phyloP scores from a whole-genome alignment of 1,140 invertebrate species.

The Bombus ignitus region DNA sequence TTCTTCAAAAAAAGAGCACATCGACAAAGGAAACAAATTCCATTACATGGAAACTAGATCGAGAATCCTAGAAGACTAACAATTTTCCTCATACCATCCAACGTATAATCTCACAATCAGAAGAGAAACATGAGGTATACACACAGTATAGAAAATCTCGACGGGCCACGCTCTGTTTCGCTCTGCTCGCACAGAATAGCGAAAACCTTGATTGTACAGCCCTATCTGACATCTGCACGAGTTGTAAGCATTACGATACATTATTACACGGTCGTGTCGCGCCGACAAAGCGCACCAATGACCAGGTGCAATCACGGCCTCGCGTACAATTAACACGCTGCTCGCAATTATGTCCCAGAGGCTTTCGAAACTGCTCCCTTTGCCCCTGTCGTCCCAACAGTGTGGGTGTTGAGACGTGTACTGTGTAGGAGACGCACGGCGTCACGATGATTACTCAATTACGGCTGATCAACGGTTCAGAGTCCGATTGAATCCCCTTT shows the following conservation, averaged over 20 bases:
- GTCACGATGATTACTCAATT: constrained; percentile 47
- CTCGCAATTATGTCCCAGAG: constrained; percentile 49
- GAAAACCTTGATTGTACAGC: constrained; percentile 51
- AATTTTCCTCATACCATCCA: background rate
- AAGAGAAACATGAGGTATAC: constrained; percentile 28
- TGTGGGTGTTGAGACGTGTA: background rate
- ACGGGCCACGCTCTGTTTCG: constrained; percentile 55
- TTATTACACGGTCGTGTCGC: constrained; percentile 41
- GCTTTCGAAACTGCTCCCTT: constrained; percentile 33
- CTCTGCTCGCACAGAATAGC: constrained; percentile 54
- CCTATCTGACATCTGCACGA: background rate
- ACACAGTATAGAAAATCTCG: constrained; percentile 41
- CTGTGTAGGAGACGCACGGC: constrained; percentile 21
- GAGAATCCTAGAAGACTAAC: background rate
- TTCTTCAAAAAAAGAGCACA: background rate
- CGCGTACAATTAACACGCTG: constrained; percentile 56
- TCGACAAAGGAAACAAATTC: background rate
- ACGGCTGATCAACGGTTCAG: constrained; percentile 24
- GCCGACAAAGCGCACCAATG: constrained; percentile 41
- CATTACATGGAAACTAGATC: background rate
- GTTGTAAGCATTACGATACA: constrained; percentile 30
- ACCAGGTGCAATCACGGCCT: constrained; percentile 37
- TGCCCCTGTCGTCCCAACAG: background rate
- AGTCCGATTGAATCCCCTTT: constrained; percentile 34
- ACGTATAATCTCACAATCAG: background rate